A percentile compares a stretch with the other conserved stretches of the same genome.
Conservation (phyloP, 2,113 vertebrate species). For the Esox niger region DNA sequence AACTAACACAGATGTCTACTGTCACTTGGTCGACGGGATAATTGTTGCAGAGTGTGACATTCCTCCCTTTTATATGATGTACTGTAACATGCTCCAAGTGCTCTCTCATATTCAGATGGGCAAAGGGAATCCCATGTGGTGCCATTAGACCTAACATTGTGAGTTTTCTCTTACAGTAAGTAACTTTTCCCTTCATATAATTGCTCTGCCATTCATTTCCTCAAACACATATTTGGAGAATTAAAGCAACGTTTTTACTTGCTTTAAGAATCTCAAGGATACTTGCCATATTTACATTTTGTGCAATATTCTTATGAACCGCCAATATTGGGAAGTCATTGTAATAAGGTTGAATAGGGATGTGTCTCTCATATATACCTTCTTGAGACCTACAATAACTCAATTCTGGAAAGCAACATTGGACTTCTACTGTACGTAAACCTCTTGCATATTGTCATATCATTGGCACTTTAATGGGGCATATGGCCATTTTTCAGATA, state of each 20-base stretch:
- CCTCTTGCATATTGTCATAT: too few relatives aligned
- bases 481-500: too few relatives aligned
- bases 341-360: neutral
- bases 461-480: too few relatives aligned
- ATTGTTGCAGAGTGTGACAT: neutral
- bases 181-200: neutral
- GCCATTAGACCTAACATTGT: neutral
- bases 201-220: neutral
- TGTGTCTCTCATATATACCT: neutral
- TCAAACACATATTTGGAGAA: neutral
- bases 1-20: neutral
- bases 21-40: neutral
- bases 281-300: neutral
- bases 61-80: neutral
- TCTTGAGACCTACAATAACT: neutral
- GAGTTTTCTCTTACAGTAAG: neutral
- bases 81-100: neutral
- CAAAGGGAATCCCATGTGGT: neutral
- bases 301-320: too few relatives aligned
- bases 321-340: neutral
- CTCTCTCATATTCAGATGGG: neutral
- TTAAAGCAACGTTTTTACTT: neutral
- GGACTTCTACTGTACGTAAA: too few relatives aligned
- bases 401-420: neutral
- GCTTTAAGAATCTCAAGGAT: neutral